Evolutionary conservation across 1,140 invertebrate genomes (phyloP).

Genomic region (Trinorchestia longiramus): DNA sequence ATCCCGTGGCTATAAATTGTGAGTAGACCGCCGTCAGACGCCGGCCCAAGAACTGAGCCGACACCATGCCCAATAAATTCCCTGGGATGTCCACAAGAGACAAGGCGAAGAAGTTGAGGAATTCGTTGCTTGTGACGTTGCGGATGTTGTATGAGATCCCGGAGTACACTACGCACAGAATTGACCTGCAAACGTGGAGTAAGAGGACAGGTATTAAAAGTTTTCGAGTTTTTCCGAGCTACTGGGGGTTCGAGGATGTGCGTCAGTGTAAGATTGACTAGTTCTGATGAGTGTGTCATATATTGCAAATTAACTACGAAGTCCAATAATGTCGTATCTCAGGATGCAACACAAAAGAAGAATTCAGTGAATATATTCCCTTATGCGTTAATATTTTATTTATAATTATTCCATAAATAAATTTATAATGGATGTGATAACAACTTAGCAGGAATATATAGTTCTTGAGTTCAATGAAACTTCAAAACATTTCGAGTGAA

Average conservation of each 20-base stretch:
- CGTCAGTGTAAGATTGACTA: not conserved
- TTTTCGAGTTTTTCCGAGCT: not conserved
- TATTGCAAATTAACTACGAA: too few species aligned
- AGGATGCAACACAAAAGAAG: not conserved
- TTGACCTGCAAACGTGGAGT: conserved; percentile 55
- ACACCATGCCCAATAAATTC: conserved; percentile 71
- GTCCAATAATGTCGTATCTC: not conserved
- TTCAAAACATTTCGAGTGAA: too few species aligned
- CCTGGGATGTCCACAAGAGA: conserved; percentile 76
- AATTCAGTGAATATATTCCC: not conserved
- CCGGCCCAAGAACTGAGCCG: conserved; percentile 72
- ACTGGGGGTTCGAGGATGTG: not conserved
- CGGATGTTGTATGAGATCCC: conserved; percentile 76
- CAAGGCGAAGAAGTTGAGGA: conserved; percentile 78
- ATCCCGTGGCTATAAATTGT: conserved; percentile 66
- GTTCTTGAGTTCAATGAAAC: too few species aligned
- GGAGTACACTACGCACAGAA: conserved; percentile 75
- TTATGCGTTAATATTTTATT: not conserved
- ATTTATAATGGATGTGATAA: too few species aligned
- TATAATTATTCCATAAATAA: not conserved
- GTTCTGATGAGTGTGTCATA: too few species aligned
- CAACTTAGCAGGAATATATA: too few species aligned
- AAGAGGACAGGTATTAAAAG: not conserved
- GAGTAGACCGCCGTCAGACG: conserved; percentile 71
- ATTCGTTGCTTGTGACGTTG: conserved; percentile 77